These are phyloP conservation scores for Masticophis lateralis DNA, from an alignment of 2,797 vertebrate species.

Conservation along the genomic window DNA sequence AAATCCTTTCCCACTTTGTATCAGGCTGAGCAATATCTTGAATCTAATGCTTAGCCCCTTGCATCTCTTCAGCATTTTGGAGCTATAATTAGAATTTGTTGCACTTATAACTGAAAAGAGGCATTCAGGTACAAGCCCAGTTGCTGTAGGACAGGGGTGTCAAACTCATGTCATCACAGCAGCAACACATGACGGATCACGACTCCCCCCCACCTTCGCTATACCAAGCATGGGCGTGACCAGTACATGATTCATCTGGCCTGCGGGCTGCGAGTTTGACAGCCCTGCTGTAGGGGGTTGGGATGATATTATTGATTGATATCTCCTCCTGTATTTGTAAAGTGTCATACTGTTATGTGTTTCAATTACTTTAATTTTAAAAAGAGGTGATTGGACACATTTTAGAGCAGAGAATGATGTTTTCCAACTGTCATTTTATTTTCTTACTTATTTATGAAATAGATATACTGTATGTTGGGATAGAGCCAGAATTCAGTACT, in stretches of 20 bases:
- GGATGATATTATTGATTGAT: background rate
- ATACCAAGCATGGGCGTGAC: too few species aligned
- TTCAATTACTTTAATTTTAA: background rate
- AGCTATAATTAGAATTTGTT: background rate
- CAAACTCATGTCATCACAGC: rapidly evolving
- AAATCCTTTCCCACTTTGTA: background rate
- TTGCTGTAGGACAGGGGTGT: background rate
- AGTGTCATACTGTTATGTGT: background rate
- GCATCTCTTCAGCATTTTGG: background rate
- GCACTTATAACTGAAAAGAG: background rate
- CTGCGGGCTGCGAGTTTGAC: rapidly evolving
- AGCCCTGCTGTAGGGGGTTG: background rate
- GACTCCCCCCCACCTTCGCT: too few species aligned
- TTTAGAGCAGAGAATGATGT: background rate
- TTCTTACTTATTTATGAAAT: background rate
- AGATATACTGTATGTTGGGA: background rate
- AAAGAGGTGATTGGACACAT: background rate
- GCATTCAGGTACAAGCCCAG: background rate
- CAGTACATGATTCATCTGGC: too few species aligned
- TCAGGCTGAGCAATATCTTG: background rate
- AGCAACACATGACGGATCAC: rapidly evolving
- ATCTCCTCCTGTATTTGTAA: background rate
- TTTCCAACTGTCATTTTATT: background rate
- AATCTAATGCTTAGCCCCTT: background rate
- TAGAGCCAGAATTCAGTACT: background rate